Evolutionary conservation across 2,888 invertebrate species (phyloP), one percentile per base, ranked within the genome.

Genomic region (Melinopterus prodromus): DNA sequence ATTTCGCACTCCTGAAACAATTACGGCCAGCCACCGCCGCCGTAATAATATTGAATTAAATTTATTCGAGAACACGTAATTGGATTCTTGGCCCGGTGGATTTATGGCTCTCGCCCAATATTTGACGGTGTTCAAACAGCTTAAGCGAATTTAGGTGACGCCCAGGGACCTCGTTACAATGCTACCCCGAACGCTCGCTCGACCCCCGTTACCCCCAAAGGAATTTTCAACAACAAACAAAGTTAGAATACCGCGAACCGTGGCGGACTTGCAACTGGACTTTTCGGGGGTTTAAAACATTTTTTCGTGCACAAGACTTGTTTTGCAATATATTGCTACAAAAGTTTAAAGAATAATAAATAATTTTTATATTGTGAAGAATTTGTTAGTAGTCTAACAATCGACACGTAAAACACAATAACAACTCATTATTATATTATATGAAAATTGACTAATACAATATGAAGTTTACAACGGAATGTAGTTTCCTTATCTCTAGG

Each of bases 81-180:
- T 71, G 15, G 71, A 26, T 36, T 74, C 74, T 35, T 37, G 74
- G 35, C 36, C 35, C 37, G 74, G 16, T 35, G 74, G 74, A 74
- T 74, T 35, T 74, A 74, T 74, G 35, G 74, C 74, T 53, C 36
- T 74, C 4, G 1, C 35, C 36, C 74, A 74, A 74, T 74, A 74
- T 74, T 74, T 74, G 35, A 35, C 74, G 36, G 3, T 36, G 74
- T 74, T 74, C 74, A 74, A 36, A 74, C 36, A 74, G 74, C 74
- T 74, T 74, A 74, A 74, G 74, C 37, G 74, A 74, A 74, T 74
- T 74, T 74, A 74, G 74, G 74, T 74, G 74, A 74, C 74, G 74
- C 36, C 36, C 26, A 26, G 5, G 53, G 74, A 74, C 74, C 35
- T 74, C 74, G 74, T 74, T 74, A 74, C 53, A 53, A 53, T 53